phyloP scores from a whole-genome alignment of 53 echinoderm and acorn worm genomes.

The Luidia sarsii region DNA sequence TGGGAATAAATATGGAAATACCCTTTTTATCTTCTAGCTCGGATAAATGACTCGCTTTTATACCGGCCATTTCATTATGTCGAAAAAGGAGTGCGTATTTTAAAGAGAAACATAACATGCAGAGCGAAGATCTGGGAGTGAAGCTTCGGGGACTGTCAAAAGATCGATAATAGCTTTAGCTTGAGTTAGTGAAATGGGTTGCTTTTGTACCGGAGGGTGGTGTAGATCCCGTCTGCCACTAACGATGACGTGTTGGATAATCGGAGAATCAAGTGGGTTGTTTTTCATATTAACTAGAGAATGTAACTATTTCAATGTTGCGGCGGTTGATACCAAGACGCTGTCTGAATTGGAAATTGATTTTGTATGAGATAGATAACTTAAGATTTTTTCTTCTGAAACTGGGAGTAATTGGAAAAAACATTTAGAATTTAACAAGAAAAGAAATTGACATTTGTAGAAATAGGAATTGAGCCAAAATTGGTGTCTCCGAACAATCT shows the following conservation, averaged over 20 bases:
- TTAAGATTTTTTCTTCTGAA: background rate
- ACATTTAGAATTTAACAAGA: background rate
- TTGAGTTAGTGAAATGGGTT: background rate
- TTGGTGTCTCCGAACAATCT: background rate
- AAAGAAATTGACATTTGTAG: background rate
- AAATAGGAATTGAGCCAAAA: background rate
- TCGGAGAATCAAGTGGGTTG: slow-evolving; percentile 17
- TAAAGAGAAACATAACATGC: slow-evolving; percentile 1
- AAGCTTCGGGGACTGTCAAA: background rate
- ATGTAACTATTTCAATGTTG: slow-evolving; percentile 1
- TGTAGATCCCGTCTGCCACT: background rate
- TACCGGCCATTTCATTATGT: slow-evolving; percentile 4
- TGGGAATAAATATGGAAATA: slow-evolving; percentile 17
- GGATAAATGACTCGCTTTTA: background rate
- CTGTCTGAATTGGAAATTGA: background rate
- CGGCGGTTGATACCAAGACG: background rate
- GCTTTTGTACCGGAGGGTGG: slow-evolving; percentile 6
- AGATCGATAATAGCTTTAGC: slow-evolving; percentile 4
- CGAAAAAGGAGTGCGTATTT: slow-evolving; percentile 18
- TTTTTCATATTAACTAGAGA: background rate
- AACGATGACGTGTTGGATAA: background rate
- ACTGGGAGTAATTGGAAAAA: background rate
- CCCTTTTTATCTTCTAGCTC: background rate
- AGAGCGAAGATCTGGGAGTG: background rate
- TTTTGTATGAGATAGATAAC: background rate